Evolutionary conservation across 2,797 vertebrate genomes (phyloP).

Genomic region (Florisuga fusca): DNA sequence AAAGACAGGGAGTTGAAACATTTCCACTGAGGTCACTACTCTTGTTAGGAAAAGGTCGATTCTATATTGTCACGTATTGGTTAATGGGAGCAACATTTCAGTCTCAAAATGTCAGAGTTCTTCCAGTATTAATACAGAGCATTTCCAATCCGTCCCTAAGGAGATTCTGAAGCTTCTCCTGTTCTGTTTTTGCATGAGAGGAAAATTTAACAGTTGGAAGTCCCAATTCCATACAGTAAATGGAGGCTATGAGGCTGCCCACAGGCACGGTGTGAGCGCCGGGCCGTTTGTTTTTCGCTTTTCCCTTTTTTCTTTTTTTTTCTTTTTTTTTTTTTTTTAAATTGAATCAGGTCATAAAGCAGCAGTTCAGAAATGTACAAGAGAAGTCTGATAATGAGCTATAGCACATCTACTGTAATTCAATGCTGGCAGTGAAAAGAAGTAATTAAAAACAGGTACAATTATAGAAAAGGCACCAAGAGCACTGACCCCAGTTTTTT

Average conservation of each 20-base stretch:
- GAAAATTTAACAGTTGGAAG: slow-evolving; percentile 61
- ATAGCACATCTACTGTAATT: slow-evolving; percentile 78
- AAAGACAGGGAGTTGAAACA: slow-evolving; percentile 74
- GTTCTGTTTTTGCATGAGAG: slow-evolving; percentile 19
- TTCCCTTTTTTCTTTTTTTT: background rate
- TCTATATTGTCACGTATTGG: slow-evolving; percentile 87
- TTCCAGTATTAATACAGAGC: slow-evolving; percentile 73
- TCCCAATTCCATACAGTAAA: slow-evolving; percentile 62
- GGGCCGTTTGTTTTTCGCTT: slow-evolving; percentile 41
- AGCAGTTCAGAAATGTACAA: slow-evolving; percentile 81
- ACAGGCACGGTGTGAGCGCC: slow-evolving; percentile 65
- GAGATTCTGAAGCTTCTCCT: slow-evolving; percentile 59
- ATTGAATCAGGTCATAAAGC: slow-evolving; percentile 75
- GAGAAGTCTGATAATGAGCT: slow-evolving; percentile 79
- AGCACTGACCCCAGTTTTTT: slow-evolving; percentile 83
- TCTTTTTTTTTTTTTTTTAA: slow-evolving; percentile 4
- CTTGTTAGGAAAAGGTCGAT: slow-evolving; percentile 86
- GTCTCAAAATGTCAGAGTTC: slow-evolving; percentile 62
- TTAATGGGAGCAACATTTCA: slow-evolving; percentile 79
- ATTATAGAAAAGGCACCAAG: slow-evolving; percentile 87
- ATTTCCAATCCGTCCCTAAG: slow-evolving; percentile 68
- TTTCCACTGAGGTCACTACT: slow-evolving; percentile 82
- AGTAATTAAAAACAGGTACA: slow-evolving; percentile 85
- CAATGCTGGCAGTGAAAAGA: slow-evolving; percentile 85
- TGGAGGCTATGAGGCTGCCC: slow-evolving; percentile 33